Conservation (phyloP, 2,888 invertebrate species). For the Anodontia alba region DNA sequence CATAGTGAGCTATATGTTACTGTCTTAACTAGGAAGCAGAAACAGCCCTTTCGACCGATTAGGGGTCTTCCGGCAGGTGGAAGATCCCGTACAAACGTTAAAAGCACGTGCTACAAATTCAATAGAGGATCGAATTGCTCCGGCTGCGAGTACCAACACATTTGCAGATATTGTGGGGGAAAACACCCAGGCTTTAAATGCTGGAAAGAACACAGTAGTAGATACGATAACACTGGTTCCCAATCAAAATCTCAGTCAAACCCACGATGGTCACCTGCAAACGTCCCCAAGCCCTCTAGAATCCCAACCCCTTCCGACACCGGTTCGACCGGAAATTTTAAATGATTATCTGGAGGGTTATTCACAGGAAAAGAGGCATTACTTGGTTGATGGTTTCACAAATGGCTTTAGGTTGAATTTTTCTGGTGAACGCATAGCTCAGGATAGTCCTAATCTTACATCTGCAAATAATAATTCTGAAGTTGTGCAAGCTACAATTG, state of each 20-base stretch:
- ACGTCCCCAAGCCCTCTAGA: neutral
- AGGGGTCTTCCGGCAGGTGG: neutral
- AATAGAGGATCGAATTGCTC: neutral
- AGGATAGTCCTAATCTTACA: neutral
- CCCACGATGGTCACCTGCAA: neutral
- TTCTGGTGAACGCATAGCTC: neutral
- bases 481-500: neutral
- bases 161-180: neutral
- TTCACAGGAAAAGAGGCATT: neutral
- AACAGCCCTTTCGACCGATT: neutral
- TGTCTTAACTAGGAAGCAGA: neutral
- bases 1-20: neutral
- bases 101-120: neutral
- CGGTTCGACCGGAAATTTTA: neutral
- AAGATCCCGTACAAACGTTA: neutral
- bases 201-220: neutral
- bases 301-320: neutral
- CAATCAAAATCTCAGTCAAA: neutral
- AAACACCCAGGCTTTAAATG: neutral
- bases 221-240: neutral
- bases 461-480: neutral
- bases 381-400: neutral
- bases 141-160: neutral
- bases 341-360: neutral
- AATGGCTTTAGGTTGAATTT: neutral